phyloP scores from a whole-genome alignment of 2,113 vertebrate species.

The Cygnus buccinator region DNA sequence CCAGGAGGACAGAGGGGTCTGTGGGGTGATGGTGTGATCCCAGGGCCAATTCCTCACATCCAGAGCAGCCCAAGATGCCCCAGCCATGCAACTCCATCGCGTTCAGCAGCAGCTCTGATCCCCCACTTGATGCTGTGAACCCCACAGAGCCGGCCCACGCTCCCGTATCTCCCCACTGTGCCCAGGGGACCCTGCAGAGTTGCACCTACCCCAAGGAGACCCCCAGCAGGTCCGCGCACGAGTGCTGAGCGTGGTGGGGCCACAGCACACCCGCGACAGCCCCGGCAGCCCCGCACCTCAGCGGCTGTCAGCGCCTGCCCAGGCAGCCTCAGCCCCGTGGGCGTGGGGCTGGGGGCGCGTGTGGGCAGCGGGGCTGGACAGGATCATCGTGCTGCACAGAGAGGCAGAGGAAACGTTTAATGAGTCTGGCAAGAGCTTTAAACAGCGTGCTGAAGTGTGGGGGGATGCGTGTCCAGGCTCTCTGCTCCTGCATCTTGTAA shows the following conservation, averaged over 20 bases:
- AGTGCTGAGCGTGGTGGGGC: neutral
- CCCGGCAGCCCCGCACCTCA: too few species aligned
- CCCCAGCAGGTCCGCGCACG: fast-evolving
- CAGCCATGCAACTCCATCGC: fast-evolving
- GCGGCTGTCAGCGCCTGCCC: too few species aligned
- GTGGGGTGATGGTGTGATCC: neutral
- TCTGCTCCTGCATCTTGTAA: neutral
- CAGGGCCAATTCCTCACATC: neutral
- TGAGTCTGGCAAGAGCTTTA: neutral
- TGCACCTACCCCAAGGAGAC: neutral
- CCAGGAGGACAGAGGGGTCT: neutral
- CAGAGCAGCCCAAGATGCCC: neutral
- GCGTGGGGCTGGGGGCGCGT: fast-evolving
- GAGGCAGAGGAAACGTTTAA: neutral
- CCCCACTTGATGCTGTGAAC: fast-evolving
- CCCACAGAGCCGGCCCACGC: neutral
- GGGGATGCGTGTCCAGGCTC: neutral
- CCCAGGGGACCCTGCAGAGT: neutral
- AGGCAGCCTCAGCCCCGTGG: fast-evolving
- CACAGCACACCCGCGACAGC: too few species aligned
- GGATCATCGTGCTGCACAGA: neutral
- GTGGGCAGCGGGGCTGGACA: neutral
- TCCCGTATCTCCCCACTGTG: neutral
- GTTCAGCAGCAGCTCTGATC: neutral
- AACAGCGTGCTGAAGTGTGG: neutral